Evolutionary conservation across 2,888 invertebrate species (phyloP), one percentile per base, ranked within the genome.

Genomic region (Eupithecia exiguata): DNA sequence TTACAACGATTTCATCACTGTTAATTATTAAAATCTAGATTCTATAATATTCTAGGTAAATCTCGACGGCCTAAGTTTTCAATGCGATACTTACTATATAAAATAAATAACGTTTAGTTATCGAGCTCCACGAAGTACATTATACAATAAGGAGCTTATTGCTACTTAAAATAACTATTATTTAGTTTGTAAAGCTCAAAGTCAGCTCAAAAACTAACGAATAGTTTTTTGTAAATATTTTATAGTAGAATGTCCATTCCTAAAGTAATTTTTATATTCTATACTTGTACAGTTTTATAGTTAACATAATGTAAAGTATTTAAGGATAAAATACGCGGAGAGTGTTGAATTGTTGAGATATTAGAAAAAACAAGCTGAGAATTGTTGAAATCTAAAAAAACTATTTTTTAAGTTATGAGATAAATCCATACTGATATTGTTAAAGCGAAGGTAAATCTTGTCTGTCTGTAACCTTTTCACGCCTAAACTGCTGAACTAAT

Each of bases 141-240:
- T 84, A 84, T 82, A 84, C 77, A 80, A 81, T 78, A 61, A 74
- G 80, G 84, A 84, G 86, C 85, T 76, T 72, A 46, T 72, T 53
- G 35, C 46, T 79, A 71, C 76, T 75, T 78, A 79, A 85, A 80
- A 80, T 80, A 76, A 71, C 79, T 84, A 86, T 85, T 84, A 82
- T 89, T 91, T 93, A 92, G 90, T 92, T 92, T 88, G 88, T 86
- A 89, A 92, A 93, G 93, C 93, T 93, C 93, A 94, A 94, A 94
- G 90, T 88, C 86, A 93, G 94, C 94, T 94, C 94, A 94, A 94
- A 91, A 91, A 87, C 79, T 79, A 82, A 79, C 77, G 73, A 82
- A 79, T 69, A 80, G 81, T 75, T 79, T 85, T 86, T 87, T 92
- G 91, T 92, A 91, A 87, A 92, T 92, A 91, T 84, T 82, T 84